Evolutionary conservation across 2,797 vertebrate species (phyloP), one percentile per base, ranked within the genome.

Genomic region (Muscicapa comitata): DNA sequence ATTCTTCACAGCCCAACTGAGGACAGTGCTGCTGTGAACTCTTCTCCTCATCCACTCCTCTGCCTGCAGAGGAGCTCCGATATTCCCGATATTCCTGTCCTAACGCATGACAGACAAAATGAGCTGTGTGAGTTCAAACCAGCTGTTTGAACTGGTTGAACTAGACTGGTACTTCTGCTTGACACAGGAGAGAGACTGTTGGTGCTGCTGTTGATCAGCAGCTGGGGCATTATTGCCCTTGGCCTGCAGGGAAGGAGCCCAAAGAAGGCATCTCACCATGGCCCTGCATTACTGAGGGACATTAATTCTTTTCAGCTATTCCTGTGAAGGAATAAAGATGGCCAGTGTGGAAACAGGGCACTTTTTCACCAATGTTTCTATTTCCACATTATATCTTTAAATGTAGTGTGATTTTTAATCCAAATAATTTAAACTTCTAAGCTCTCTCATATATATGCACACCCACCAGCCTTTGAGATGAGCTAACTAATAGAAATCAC

Each of bases 321-420:
- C 42, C 43, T 37, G 9, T 15, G 43, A 77, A 43, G 25, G 17
- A 71, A 35, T 21, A 63, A 71, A 29, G 43, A 72, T 4, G 5
- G 29, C 19, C 16, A 43, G 3, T 5, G 11, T 31, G 24, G 25
- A n/a, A 83, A 90, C 5, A 50, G 42, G 23, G 18, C 38, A 8
- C 43, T 51, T 81, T 5, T 17, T 0, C 24, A 33, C 8, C 28
- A 29, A 3, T 0, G 0, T 54, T 68, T 72, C 33, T 58, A 58
- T 13, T 3, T 45, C 42, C 10, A 13, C 11, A 11, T 17, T 47
- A 0, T 11, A 28, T 31, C 19, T 59, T 42, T 71, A 61, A 65
- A 40, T 18, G 23, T 21, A n/a, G 28, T 23, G 33, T 23, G 57
- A 71, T n/a, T 71, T 71, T 62, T n/a, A 45, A 37, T n/a, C n/a